A percentile compares a stretch with the other conserved stretches of the same genome.
Evolutionary conservation across 53 echinoderm and acorn worm species (phyloP).

Genomic region (Zoroaster sp.): DNA sequence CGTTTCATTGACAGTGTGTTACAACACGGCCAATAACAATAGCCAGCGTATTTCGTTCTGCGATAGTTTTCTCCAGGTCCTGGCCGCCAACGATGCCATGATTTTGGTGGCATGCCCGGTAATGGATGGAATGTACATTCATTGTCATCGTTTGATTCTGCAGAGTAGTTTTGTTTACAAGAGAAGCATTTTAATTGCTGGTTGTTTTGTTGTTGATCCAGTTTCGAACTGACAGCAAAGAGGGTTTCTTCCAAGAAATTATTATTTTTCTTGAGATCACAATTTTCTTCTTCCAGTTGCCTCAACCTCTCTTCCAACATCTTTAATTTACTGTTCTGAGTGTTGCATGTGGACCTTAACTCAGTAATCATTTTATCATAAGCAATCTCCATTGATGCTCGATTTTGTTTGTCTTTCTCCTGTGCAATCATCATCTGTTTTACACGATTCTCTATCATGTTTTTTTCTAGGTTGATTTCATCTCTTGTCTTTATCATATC

Average conservation of each 20-base stretch:
- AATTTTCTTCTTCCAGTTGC: not conserved
- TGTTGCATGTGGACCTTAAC: not conserved
- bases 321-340: not conserved
- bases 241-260: slow-evolving; percentile 13
- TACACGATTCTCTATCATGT: not conserved
- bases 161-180: not conserved
- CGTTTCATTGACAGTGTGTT: slow-evolving; percentile 7
- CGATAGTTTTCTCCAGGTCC: not conserved
- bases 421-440: not conserved
- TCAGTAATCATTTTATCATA: not conserved
- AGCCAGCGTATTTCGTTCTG: not conserved
- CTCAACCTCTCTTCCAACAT: not conserved
- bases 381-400: not conserved
- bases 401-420: not conserved
- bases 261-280: not conserved
- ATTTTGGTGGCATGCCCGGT: not conserved
- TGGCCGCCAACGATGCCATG: slow-evolving; percentile 21
- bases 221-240: not conserved
- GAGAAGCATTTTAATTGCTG: slow-evolving; percentile 29
- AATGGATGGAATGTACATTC: slow-evolving; percentile 33
- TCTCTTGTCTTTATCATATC: not conserved
- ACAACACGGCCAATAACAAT: slow-evolving; percentile 33
- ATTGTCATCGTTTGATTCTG: not conserved
- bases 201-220: not conserved
- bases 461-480: not conserved